Conservation (phyloP, 1,140 invertebrate species). For the Drosophila navojoa region DNA sequence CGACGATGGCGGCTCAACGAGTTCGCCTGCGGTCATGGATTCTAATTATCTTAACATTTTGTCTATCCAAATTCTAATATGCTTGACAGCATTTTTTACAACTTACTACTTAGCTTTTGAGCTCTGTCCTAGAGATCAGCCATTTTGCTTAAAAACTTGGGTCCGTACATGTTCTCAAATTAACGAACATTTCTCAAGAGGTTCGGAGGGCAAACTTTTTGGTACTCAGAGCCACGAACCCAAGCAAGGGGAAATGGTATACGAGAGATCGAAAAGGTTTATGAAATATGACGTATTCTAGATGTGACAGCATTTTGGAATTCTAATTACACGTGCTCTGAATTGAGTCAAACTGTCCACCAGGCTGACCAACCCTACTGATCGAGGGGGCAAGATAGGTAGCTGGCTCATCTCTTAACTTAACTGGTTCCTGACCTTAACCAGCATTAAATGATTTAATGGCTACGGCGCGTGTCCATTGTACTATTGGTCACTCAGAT, state of each 20-base stretch:
- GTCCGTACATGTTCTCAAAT: conserved; percentile 61
- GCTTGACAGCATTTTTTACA: conserved; percentile 24
- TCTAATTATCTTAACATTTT: conserved; percentile 72
- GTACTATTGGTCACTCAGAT: conserved; percentile 50
- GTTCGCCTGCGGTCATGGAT: conserved; percentile 75
- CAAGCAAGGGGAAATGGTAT: not conserved
- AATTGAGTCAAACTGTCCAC: conserved; percentile 33
- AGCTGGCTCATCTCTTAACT: conserved; percentile 15
- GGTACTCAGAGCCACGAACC: not conserved
- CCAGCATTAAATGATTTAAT: conserved; percentile 47
- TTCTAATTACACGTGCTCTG: conserved; percentile 44
- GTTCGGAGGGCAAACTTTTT: conserved; percentile 15
- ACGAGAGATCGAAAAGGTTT: too few species aligned
- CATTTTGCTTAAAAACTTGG: conserved; percentile 63
- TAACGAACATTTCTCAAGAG: conserved; percentile 78
- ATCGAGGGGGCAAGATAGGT: too few species aligned
- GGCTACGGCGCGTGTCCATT: conserved; percentile 60
- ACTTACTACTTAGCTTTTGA: conserved; percentile 13
- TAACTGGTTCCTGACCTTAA: conserved; percentile 63
- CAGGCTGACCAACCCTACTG: conserved; percentile 55
- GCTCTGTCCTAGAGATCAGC: conserved; percentile 58
- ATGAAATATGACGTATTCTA: not conserved
- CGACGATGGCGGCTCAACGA: conserved; percentile 73
- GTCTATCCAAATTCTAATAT: conserved; percentile 19
- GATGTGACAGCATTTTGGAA: too few species aligned